Evolutionary conservation across 2,888 invertebrate species (phyloP), one percentile per base, ranked within the genome.

Genomic region (Cybosia mesomella): DNA sequence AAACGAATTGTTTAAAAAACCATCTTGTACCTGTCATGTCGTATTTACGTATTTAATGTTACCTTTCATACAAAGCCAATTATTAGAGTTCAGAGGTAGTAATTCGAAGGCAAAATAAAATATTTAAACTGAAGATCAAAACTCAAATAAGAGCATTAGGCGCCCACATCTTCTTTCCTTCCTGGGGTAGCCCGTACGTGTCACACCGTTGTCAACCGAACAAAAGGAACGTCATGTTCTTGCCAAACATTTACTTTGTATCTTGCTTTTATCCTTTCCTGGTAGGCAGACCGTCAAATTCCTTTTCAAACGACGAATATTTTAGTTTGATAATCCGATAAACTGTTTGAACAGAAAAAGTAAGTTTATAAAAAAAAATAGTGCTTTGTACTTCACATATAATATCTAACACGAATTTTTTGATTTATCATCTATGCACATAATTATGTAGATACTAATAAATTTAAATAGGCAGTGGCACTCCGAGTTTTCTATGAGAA

Each of bases 181-280:
- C 71, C 73, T 68, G 70, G 66, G 72, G 36, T 65, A 39, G 61
- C 73, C 77, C 74, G 74, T 71, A 76, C 71, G 72, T 59, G 80
- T 81, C 74, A 55, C 73, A 82, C 82, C 82, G 77, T 73, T 77
- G 76, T 83, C 81, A 76, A 74, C 34, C 34, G 70, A 71, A 79
- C 75, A 77, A 76, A 73, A 73, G 73, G 66, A 66, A 73, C 68
- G 74, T 82, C 79, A 77, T 76, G 74, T 78, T 74, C 75, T 72
- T 71, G 71, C 72, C 73, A 78, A 78, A 80, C 74, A 73, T 76
- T 72, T 73, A 72, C 74, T 72, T 75, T 81, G 71, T 80, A 59
- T 71, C 68, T 81, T 54, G 43, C 67, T 76, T 79, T 81, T 73
- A 75, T 71, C 67, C 65, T 61, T 67, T 65, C 57, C 39, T 68